Conservation (phyloP, 2,888 invertebrate genomes). For the Odontocerum albicorne region DNA sequence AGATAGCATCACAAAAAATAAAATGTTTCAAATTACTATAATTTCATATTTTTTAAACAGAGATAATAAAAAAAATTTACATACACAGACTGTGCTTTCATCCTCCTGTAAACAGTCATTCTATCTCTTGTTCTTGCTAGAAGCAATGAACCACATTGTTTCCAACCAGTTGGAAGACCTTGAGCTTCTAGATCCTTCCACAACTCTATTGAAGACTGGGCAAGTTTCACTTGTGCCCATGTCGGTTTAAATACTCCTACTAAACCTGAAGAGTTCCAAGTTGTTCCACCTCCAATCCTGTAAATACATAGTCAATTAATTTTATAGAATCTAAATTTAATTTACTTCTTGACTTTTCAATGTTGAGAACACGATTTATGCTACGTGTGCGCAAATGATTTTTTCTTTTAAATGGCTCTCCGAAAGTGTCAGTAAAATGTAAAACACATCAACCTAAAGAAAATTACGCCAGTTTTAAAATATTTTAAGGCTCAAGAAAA, state of each 20-base stretch:
- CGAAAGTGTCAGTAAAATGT: too few relatives aligned
- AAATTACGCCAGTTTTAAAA: too few relatives aligned
- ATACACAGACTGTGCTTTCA: slow-evolving; percentile 84
- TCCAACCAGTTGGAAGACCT: slow-evolving; percentile 84
- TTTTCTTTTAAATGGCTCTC: too few relatives aligned
- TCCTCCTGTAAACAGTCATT: slow-evolving; percentile 78
- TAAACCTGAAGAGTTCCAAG: slow-evolving; percentile 81
- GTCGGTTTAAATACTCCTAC: slow-evolving; percentile 86
- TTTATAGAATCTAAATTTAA: too few relatives aligned
- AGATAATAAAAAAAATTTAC: slow-evolving; percentile 39
- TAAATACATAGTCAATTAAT: too few relatives aligned
- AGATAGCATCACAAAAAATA: too few relatives aligned
- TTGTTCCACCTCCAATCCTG: slow-evolving; percentile 77
- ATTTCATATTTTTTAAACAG: background rate
- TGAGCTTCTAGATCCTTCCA: slow-evolving; percentile 69
- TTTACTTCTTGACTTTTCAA: too few relatives aligned
- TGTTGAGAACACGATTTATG: too few relatives aligned
- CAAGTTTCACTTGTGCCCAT: slow-evolving; percentile 76
- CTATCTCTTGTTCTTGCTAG: slow-evolving; percentile 84
- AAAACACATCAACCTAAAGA: too few relatives aligned
- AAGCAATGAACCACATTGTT: slow-evolving; percentile 86
- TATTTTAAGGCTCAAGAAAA: too few relatives aligned
- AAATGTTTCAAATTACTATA: background rate
- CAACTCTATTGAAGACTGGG: slow-evolving; percentile 73
- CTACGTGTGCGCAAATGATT: too few relatives aligned